Evolutionary conservation across 2,888 invertebrate species (phyloP).

Genomic region (Clistopyga incitator): DNA sequence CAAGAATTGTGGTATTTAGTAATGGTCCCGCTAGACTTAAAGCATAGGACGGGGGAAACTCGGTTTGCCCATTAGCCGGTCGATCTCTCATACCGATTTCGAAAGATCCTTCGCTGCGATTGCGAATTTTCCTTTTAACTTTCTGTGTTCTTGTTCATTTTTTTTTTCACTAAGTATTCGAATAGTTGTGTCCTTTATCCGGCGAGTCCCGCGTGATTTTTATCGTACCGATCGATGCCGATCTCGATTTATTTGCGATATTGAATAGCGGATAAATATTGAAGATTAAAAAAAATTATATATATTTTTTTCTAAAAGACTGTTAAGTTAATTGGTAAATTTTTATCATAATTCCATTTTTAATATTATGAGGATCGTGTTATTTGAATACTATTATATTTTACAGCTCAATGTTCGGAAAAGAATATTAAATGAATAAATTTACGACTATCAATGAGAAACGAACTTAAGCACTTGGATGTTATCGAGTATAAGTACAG

Average conservation of each 20-base stretch:
- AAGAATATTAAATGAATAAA: background rate
- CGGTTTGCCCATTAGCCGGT: conserved; percentile 55
- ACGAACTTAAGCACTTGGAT: background rate
- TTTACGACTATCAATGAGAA: background rate
- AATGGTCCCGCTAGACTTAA: conserved; percentile 13
- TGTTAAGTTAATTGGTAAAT: background rate
- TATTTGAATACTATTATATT: too few species aligned
- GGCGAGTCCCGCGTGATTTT: background rate
- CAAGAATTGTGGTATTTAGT: conserved; percentile 35
- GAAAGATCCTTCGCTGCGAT: conserved; percentile 49
- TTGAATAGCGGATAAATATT: background rate
- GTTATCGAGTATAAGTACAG: background rate
- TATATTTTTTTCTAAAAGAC: background rate
- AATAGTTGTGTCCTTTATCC: conserved; percentile 13
- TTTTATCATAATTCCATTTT: background rate
- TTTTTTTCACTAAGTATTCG: background rate
- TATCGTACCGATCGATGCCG: conserved; percentile 18
- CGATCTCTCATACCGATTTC: conserved; percentile 62
- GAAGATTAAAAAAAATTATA: background rate
- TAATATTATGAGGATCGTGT: background rate
- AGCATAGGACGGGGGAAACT: conserved; percentile 48
- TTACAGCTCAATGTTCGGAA: background rate
- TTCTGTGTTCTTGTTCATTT: conserved; percentile 9
- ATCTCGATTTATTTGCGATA: background rate
- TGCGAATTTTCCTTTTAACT: conserved; percentile 54